Evolutionary conservation across 2,888 invertebrate species (phyloP).

Genomic region (Cerastis leucographa): DNA sequence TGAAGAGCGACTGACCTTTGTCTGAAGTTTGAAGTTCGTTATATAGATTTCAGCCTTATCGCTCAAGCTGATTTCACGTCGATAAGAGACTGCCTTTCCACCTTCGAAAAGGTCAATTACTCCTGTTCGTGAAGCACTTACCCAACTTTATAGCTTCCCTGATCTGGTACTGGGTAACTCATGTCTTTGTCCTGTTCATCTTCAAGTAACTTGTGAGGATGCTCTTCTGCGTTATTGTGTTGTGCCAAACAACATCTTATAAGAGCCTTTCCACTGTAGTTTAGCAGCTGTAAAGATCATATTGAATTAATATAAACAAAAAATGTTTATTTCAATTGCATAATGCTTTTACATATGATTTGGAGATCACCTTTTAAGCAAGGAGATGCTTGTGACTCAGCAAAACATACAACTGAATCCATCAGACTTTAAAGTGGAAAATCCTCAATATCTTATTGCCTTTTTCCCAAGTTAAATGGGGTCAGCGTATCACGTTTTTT

Average conservation of each 20-base stretch:
- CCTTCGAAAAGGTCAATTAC: background rate
- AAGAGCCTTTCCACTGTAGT: slow-evolving; percentile 89
- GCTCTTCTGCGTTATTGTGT: slow-evolving; percentile 89
- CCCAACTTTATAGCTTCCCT: slow-evolving; percentile 92
- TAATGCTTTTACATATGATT: no score
- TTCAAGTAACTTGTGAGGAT: slow-evolving; percentile 93
- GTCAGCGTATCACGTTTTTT: no score
- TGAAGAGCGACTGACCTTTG: background rate
- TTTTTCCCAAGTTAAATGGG: background rate
- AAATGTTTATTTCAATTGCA: no score
- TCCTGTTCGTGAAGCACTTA: slow-evolving; percentile 77
- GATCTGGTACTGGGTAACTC: slow-evolving; percentile 92
- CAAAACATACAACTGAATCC: background rate
- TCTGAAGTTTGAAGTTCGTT: background rate
- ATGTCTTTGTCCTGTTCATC: slow-evolving; percentile 92
- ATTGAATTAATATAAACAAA: background rate
- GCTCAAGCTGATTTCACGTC: background rate
- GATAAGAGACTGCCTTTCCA: background rate
- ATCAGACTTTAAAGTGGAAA: background rate
- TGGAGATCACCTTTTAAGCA: no score
- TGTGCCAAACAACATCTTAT: slow-evolving; percentile 94
- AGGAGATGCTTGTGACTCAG: no score
- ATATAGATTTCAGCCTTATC: background rate
- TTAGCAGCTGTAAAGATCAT: slow-evolving; percentile 74
- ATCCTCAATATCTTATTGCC: background rate